A percentile compares a stretch with the other conserved stretches of the same genome.
These are phyloP conservation scores for Anser cygnoides DNA, from an alignment of 2,113 vertebrate genomes.

Conservation along the genomic window DNA sequence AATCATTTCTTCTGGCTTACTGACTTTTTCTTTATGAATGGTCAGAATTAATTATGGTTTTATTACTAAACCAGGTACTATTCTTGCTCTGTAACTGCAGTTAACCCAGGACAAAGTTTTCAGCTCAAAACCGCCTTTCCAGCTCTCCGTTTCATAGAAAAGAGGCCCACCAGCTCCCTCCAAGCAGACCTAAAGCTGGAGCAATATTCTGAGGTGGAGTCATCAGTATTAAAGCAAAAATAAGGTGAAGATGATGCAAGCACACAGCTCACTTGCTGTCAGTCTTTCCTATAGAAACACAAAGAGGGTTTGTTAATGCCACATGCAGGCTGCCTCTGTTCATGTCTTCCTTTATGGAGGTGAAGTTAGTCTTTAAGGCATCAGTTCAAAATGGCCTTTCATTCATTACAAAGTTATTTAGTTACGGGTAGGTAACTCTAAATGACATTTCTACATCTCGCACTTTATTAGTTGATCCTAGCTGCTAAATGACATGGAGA, in stretches of 20 bases:
- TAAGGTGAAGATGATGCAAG: constrained; percentile 3
- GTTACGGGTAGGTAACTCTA: constrained; percentile 60
- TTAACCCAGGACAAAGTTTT: constrained; percentile 22
- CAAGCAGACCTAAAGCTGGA: neutral
- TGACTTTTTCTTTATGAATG: constrained; percentile 44
- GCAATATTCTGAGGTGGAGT: neutral
- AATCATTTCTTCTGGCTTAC: constrained; percentile 59
- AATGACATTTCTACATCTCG: constrained; percentile 48
- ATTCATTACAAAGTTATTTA: constrained; percentile 70
- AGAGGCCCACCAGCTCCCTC: neutral
- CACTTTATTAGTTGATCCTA: constrained; percentile 50
- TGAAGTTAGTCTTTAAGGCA: constrained; percentile 53
- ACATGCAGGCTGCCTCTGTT: neutral
- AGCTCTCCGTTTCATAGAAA: neutral
- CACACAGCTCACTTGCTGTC: constrained; percentile 1
- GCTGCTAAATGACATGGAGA: constrained; percentile 26
- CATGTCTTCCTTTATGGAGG: constrained; percentile 56
- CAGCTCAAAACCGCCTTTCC: constrained; percentile 37
- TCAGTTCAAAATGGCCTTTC: constrained; percentile 56
- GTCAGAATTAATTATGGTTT: constrained; percentile 52
- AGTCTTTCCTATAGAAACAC: constrained; percentile 45
- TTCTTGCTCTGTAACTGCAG: constrained; percentile 3
- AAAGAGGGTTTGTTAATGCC: constrained; percentile 20
- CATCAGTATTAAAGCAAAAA: neutral
- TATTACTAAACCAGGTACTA: constrained; percentile 62